phyloP scores from a whole-genome alignment of 1,140 invertebrate species.

The Pachyrhynchus sulphureomaculatus region DNA sequence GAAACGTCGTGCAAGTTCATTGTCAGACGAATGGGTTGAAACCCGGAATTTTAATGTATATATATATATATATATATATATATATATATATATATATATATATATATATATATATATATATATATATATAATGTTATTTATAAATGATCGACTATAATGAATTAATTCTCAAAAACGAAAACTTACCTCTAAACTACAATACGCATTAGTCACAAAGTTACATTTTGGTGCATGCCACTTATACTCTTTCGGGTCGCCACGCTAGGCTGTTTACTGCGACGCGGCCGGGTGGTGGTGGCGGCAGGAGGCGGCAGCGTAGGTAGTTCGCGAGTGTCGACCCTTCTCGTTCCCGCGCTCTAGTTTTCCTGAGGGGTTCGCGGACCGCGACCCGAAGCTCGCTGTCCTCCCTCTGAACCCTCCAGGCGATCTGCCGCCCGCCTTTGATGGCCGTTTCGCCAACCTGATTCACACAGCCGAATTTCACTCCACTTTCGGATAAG shows the following conservation, averaged over 20 bases:
- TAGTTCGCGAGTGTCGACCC: slow-evolving; percentile 28
- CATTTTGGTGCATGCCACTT: no score
- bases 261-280: slow-evolving; percentile 8
- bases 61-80: no score
- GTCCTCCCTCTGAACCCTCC: neutral
- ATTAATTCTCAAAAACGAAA: no score
- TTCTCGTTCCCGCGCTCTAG: slow-evolving; percentile 12
- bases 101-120: no score
- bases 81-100: no score
- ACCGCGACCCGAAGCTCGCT: slow-evolving; percentile 7
- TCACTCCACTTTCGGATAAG: neutral
- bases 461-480: slow-evolving; percentile 5
- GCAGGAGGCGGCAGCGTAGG: slow-evolving; percentile 21
- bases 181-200: no score
- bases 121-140: no score
- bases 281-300: neutral
- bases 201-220: no score
- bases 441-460: slow-evolving; percentile 5
- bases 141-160: no score
- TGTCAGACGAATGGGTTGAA: no score
- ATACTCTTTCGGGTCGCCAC: neutral
- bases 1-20: no score
- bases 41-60: no score
- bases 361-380: slow-evolving; percentile 7
- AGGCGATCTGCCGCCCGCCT: slow-evolving; percentile 4